Evolutionary conservation across 23 tunicate genomes (phyloP), one percentile per base, ranked within the genome.

Genomic region (Corella eumyota): DNA sequence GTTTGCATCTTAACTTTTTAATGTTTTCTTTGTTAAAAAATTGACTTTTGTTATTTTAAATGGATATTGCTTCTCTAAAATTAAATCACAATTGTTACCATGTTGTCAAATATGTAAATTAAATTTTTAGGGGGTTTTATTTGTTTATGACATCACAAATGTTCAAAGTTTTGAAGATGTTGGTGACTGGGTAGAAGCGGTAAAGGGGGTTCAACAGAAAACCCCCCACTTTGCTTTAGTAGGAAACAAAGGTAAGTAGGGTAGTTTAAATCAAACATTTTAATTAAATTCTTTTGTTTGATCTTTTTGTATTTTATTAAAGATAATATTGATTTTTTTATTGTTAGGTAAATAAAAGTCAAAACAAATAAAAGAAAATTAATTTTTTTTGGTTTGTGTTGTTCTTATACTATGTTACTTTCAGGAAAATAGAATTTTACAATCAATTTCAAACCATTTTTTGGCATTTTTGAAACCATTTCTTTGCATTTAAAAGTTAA

Each of bases 131-230:
- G 77, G 83, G 19, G 80, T 79, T 6, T 50, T 88, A 26, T 61
- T 88, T 51, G 87, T 88, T 26, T 88, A 88, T 68, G 96, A 88
- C 69, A 73, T 88, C 6, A 55, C 96, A 7, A 88, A 78, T 38
- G 28, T 51, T 50, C 79, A 67, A 34, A 88, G 96, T 61, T 88
- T 78, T 67, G 88, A 88, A 34, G 59, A 88, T 48, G 32, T 88
- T 21, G 55, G 63, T 11, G 88, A 78, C 48, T 88, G 96, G 96
- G n/a, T 74, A 1, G 32, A 59, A 25, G 27, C 77, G 37, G 81
- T 73, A 5, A 58, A 73, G 32, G 19, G 64, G 20, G 55, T 78
- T 32, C 21, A 40, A 7, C 60, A 67, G n/a, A 47, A 67, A 25
- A 53, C 54, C 1, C 53, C 62, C 20, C 78, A 72, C 56, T 78